Conservation (phyloP, 2,888 invertebrate species). For the Orchesellides sinensis region DNA sequence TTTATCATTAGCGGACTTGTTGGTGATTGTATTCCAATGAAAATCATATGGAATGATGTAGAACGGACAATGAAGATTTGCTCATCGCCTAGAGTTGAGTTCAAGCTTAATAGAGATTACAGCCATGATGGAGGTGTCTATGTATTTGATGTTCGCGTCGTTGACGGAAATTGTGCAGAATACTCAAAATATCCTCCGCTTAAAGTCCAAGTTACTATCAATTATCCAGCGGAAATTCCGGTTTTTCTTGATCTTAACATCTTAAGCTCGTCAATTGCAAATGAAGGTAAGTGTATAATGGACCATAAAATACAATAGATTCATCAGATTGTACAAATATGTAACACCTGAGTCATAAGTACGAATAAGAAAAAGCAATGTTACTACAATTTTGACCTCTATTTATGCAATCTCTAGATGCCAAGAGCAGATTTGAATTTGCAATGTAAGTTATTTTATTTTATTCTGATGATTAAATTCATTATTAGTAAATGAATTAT, state of each 20-base stretch:
- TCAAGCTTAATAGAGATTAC: background rate
- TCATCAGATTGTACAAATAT: no score
- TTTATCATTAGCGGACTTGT: background rate
- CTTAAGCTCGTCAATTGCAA: background rate
- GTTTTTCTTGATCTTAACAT: conserved; percentile 10
- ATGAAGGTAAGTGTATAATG: background rate
- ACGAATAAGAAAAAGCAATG: no score
- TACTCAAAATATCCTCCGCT: background rate
- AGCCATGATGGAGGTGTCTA: background rate
- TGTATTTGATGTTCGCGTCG: conserved; percentile 2
- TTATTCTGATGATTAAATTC: no score
- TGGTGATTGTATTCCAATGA: no score
- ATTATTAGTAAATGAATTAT: no score
- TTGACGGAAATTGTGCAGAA: background rate
- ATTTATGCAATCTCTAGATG: background rate
- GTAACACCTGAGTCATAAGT: no score
- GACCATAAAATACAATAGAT: no score
- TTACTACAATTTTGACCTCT: background rate
- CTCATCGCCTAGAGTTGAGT: background rate
- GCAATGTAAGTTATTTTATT: background rate
- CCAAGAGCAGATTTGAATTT: background rate
- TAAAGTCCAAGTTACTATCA: conserved; percentile 17
- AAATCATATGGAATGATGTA: no score
- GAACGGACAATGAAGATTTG: background rate
- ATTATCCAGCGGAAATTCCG: conserved; percentile 34